Percentiles rank a stretch among this genome's conserved stretches.
Conservation (phyloP, 1,140 invertebrate genomes). For the Drosophila tani region DNA sequence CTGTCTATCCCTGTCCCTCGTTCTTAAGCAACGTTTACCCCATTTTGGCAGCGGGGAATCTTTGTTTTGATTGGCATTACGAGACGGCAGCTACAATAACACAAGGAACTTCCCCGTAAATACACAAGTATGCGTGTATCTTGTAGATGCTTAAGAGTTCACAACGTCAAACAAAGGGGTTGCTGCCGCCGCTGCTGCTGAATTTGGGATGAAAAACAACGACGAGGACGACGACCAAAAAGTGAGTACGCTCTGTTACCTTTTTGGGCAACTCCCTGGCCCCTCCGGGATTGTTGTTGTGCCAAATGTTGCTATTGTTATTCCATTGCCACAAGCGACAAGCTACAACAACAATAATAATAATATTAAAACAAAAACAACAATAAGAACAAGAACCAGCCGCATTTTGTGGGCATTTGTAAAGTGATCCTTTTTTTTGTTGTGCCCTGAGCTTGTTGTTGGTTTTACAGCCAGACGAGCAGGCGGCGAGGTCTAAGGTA, state of each 20-base stretch:
- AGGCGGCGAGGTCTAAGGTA: slow-evolving; percentile 18
- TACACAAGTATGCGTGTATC: slow-evolving; percentile 21
- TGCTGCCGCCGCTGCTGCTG: background rate
- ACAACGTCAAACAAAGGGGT: slow-evolving; percentile 19
- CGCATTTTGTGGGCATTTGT: slow-evolving; percentile 78
- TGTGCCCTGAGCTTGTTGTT: slow-evolving; percentile 45
- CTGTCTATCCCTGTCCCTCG: background rate
- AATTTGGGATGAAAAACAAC: slow-evolving; percentile 3
- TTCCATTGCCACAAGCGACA: slow-evolving; percentile 51
- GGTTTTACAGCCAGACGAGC: slow-evolving; percentile 55
- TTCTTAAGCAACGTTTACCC: slow-evolving; percentile 8
- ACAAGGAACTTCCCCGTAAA: slow-evolving; percentile 6
- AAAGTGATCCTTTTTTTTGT: slow-evolving; percentile 75
- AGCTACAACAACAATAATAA: slow-evolving; percentile 36
- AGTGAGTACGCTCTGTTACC: slow-evolving; percentile 64
- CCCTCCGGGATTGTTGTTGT: slow-evolving; percentile 20
- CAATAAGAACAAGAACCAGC: slow-evolving; percentile 52
- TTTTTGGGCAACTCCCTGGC: slow-evolving; percentile 38
- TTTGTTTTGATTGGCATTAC: slow-evolving; percentile 73
- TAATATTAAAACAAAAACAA: slow-evolving; percentile 16
- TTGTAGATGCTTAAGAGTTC: slow-evolving; percentile 16
- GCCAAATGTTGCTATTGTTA: slow-evolving; percentile 44
- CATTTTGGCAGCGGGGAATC: slow-evolving; percentile 22
- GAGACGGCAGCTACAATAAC: slow-evolving; percentile 36
- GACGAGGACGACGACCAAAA: slow-evolving; percentile 20